phyloP scores from a whole-genome alignment of 2,113 vertebrate species.

The Daubentonia madagascariensis region DNA sequence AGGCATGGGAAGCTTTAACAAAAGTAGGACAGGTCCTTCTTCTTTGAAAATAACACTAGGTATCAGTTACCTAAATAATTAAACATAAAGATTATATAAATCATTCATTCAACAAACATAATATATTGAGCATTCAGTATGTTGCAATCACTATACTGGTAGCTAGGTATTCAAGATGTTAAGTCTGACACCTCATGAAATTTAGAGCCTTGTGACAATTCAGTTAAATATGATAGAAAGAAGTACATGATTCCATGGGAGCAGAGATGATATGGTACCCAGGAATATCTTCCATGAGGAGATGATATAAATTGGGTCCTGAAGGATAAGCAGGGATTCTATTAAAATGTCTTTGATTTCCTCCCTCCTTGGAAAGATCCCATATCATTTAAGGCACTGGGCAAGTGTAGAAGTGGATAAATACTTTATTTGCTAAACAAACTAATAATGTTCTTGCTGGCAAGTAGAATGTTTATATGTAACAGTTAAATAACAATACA shows the following conservation, averaged over 20 bases:
- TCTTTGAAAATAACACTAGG: slow-evolving; percentile 34
- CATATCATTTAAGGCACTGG: not conserved
- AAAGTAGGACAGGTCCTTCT: not conserved
- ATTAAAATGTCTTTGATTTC: not conserved
- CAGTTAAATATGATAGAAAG: not conserved
- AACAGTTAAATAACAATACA: not conserved
- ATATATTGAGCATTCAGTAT: not conserved
- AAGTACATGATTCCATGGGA: not conserved
- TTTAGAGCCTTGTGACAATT: not conserved
- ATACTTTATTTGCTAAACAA: not conserved
- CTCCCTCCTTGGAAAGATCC: not conserved
- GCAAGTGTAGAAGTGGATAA: not conserved
- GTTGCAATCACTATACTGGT: not conserved
- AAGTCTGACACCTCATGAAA: not conserved
- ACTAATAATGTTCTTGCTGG: not conserved
- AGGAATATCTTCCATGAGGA: not conserved
- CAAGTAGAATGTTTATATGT: not conserved
- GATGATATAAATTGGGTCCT: not conserved
- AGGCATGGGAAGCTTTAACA: not conserved
- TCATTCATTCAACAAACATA: not conserved
- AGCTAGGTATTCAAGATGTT: not conserved
- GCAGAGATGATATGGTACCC: not conserved
- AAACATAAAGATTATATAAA: not conserved
- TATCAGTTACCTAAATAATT: not conserved
- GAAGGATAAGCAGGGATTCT: not conserved